A percentile compares a stretch with the other conserved stretches of the same genome.
Evolutionary conservation across 2,797 vertebrate species (phyloP).

Genomic region (Phalanger gymnotis): DNA sequence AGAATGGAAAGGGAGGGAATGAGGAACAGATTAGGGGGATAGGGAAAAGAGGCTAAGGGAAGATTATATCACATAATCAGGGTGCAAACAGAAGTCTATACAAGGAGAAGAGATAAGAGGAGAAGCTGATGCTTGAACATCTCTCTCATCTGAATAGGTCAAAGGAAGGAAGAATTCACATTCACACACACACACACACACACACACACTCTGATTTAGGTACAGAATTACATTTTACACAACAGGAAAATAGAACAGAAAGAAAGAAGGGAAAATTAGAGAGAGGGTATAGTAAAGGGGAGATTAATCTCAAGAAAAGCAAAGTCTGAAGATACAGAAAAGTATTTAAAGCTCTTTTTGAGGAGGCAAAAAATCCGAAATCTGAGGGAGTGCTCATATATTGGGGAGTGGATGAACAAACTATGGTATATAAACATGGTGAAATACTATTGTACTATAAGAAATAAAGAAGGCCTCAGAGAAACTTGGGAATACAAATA

Average conservation of each 20-base stretch:
- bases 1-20: not conserved
- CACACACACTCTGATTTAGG: no score
- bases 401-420: not conserved
- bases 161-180: not conserved
- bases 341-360: not conserved
- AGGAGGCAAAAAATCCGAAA: not conserved
- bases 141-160: not conserved
- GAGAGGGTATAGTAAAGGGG: not conserved
- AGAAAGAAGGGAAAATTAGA: not conserved
- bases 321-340: not conserved
- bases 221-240: not conserved
- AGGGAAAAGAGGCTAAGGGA: not conserved
- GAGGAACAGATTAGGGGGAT: not conserved
- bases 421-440: not conserved
- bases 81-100: not conserved
- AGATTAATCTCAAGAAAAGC: not conserved
- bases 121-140: not conserved
- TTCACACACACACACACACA: no score
- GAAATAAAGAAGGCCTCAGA: not conserved
- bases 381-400: no score
- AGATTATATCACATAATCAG: not conserved
- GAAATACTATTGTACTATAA: not conserved
- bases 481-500: not conserved
- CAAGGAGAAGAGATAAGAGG: not conserved
- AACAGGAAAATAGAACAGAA: not conserved